phyloP scores from a whole-genome alignment of 2,797 vertebrate species.

The Sternotherus odoratus region DNA sequence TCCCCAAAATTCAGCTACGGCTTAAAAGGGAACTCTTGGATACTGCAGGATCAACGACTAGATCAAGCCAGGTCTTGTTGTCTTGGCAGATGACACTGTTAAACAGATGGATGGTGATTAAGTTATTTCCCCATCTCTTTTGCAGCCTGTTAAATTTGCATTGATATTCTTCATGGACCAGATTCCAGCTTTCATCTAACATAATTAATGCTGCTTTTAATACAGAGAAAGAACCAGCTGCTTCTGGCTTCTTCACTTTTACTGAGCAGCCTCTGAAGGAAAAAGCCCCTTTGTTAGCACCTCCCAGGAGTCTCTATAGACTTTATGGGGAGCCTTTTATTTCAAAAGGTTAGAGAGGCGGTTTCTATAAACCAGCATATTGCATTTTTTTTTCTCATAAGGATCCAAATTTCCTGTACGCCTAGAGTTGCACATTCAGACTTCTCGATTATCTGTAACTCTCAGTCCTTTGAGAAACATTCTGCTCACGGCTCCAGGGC shows the following conservation, averaged over 20 bases:
- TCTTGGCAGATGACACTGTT: neutral
- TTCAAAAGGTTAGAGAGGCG: neutral
- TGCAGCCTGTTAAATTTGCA: slow-evolving; percentile 17
- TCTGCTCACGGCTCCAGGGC: neutral
- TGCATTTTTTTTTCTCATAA: neutral
- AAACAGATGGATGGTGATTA: neutral
- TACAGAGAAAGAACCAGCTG: slow-evolving; percentile 61
- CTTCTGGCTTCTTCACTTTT: slow-evolving; percentile 46
- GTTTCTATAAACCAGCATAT: accelerated
- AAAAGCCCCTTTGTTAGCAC: slow-evolving; percentile 35
- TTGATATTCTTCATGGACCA: slow-evolving; percentile 26
- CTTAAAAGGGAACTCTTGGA: accelerated
- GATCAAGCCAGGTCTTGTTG: neutral
- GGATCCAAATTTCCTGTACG: accelerated
- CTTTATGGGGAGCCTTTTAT: slow-evolving; percentile 2
- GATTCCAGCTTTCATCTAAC: slow-evolving; percentile 53
- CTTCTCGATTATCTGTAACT: neutral
- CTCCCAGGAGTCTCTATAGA: slow-evolving; percentile 19
- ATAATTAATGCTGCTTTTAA: slow-evolving; percentile 54
- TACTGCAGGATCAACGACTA: accelerated
- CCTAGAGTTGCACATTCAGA: accelerated
- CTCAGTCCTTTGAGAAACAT: neutral
- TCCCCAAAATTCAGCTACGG: neutral
- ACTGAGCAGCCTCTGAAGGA: slow-evolving; percentile 30
- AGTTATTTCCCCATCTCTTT: neutral